Base-by-base conservation (phyloP, 2,888 invertebrate genomes). In the Galerucella pusilla region DNA sequence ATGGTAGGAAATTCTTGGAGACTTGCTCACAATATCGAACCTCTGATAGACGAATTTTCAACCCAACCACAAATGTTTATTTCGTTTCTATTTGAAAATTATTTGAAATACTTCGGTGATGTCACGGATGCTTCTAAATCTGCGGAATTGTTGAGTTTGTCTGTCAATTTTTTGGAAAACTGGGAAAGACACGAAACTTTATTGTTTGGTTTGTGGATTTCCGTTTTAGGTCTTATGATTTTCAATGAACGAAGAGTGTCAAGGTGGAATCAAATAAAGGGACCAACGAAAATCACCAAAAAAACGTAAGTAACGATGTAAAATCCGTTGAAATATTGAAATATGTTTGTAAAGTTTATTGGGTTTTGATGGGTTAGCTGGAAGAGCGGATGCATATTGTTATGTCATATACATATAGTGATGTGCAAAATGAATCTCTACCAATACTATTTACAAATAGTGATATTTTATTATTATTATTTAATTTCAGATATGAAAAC, bases 231-330 rank as follows among this genome's bases (percentile, higher is more conserved):
- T 35, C 85, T 93, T 35, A 95, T 95, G 95, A 87, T 93, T 6
- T 87, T 90, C 28, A 95, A 95, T 86, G 88, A 90, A 83, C 89
- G 91, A 35, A 93, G 93, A 16, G 89, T 93, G 1, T 90, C 91
- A 14, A 92, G 92, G 49, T 95, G 94, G 94, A 93, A 92, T 87
- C 94, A 94, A 71, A 92, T 94, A 0, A 90, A 90, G 80, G 93
- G 91, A 3, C 86, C 87, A 4, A 83, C 73, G 20, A 86, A 85
- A 81, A 77, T 83, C 12, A 78, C 80, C 35, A 83, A 83, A 81
- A 77, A 72, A 10, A 65, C 11, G 83, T 85, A 81, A 80, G 78
- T 73, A 20, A 57, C 16, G 16, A n/a, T n/a, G n/a, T n/a, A 63
- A 57, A 28, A 28, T 28, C 28, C 28, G 28, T 4, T 28, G 28